Evolutionary conservation across 1,140 invertebrate species (phyloP), one percentile per base, ranked within the genome.

Genomic region (Branchinecta lynchi): DNA sequence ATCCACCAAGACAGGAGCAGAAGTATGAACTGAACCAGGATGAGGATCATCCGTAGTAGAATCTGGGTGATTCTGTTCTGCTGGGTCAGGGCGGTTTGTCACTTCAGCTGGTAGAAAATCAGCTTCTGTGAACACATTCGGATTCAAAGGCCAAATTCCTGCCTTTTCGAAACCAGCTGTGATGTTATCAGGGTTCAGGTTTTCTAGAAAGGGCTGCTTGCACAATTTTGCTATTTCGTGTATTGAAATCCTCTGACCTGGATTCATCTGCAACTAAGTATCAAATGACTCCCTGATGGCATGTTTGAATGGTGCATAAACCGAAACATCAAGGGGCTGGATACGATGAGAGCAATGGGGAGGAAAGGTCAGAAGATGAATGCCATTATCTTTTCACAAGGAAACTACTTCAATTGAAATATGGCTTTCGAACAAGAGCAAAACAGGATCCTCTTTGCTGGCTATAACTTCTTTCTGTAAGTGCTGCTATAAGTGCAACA

Each of bases 361-460:
- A 21, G 77, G 76, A 32, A 77, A 74, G 9, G 73, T 76, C 44
- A 77, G 2, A 9, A 75, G 65, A 66, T 74, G 65, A 69, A 75
- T 80, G 79, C 90, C 73, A 88, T 84, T 78, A 90, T 89, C 71
- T 85, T 66, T 74, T 66, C 46, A 69, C 70, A 70, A 51, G 71
- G 69, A 10, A 45, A 73, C 66, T 68, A 67, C 20, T 70, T 75
- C 45, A 71, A 71, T 6, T 66, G 70, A 17, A 74, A 75, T 44
- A 72, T 76, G 65, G 70, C 73, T 17, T 69, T 76, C 69, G 12
- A 71, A 67, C 8, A 70, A 20, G 17, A 71, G 44, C 9, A 80
- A 66, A 21, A 74, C 68, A 43, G 75, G 75, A 65, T 71, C 60
- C 20, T 76, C 73, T 46, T 66, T 69, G 8, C 74, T 70, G 45